Percentiles rank a stretch among this genome's conserved stretches.
These are phyloP conservation scores for Etheostoma spectabile DNA, from an alignment of 2,113 vertebrate species.

Conservation along the genomic window DNA sequence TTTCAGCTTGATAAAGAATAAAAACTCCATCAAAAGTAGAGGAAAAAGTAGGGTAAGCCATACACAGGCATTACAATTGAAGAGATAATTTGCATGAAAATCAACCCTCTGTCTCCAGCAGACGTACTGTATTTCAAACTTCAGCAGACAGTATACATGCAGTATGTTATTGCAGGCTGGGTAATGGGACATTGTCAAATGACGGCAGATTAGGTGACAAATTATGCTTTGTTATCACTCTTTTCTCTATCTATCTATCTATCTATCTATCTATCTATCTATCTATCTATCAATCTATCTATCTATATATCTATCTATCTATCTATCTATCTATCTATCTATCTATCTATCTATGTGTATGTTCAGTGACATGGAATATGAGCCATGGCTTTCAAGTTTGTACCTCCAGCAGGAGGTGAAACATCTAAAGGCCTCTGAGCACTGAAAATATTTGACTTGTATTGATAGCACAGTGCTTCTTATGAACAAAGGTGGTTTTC, in stretches of 20 bases:
- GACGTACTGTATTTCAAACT: constrained; percentile 11
- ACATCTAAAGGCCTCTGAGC: not conserved
- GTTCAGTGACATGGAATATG: not conserved
- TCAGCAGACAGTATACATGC: constrained; percentile 14
- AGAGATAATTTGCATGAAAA: constrained; percentile 53
- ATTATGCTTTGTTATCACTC: no score
- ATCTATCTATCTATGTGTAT: no score
- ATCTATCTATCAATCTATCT: no score
- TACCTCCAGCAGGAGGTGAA: not conserved
- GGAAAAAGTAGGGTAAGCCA: constrained; percentile 36
- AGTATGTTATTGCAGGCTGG: constrained; percentile 15
- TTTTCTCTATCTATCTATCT: no score
- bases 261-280: no score
- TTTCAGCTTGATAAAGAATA: constrained; percentile 48
- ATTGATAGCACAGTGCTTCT: not conserved
- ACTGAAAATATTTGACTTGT: not conserved
- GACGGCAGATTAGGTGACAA: constrained; percentile 11
- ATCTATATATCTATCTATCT: no score
- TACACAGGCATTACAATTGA: constrained; percentile 21
- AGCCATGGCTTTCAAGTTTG: constrained; percentile 2
- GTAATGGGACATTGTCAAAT: constrained; percentile 17
- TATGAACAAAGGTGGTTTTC: not conserved
- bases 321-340: no score
- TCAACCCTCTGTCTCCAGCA: constrained; percentile 22
- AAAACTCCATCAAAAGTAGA: constrained; percentile 43